Conservation (phyloP, 1,140 invertebrate genomes). For the Tribolium madens region DNA sequence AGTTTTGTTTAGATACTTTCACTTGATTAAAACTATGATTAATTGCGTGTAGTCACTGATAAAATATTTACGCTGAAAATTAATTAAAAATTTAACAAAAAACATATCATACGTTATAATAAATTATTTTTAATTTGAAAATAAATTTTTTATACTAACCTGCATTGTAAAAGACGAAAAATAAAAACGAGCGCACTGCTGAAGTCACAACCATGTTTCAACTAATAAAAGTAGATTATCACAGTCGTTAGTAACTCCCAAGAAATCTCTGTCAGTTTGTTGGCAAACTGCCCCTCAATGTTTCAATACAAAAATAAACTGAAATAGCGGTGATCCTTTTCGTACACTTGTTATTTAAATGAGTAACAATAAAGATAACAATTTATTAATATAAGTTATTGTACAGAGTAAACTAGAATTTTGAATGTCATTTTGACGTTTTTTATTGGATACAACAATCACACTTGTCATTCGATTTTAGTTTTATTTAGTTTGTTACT, state of each 20-base stretch:
- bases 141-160: neutral
- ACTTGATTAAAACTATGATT: neutral
- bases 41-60: neutral
- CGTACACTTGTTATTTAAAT: neutral
- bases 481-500: no score
- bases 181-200: neutral
- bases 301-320: slow-evolving; percentile 6
- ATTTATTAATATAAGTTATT: neutral
- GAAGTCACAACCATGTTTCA: neutral
- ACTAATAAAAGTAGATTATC: neutral
- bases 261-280: slow-evolving; percentile 6
- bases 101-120: neutral
- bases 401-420: neutral
- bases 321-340: neutral
- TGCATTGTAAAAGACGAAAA: neutral
- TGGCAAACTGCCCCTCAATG: slow-evolving; percentile 15
- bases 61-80: neutral
- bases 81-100: neutral
- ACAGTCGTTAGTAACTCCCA: neutral
- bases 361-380: neutral
- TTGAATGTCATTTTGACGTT: neutral
- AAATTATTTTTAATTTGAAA: neutral
- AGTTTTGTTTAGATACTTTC: neutral
- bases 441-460: neutral
- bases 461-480: no score